Evolutionary conservation across 2,797 vertebrate species (phyloP).

Genomic region (Salarias fasciatus): DNA sequence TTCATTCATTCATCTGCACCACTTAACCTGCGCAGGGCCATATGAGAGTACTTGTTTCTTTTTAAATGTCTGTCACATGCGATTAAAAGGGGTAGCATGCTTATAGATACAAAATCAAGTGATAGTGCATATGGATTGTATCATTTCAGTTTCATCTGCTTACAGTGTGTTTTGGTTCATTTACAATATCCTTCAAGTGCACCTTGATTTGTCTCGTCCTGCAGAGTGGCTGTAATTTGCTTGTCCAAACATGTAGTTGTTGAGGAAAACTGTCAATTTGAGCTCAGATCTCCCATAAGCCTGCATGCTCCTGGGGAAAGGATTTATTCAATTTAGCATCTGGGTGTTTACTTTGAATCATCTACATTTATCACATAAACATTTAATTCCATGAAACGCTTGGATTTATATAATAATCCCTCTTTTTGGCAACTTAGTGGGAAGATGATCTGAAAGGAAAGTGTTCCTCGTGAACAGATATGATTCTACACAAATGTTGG

Average conservation of each 20-base stretch:
- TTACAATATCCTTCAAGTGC: too few species aligned
- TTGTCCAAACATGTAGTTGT: conserved; percentile 33
- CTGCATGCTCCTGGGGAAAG: conserved; percentile 10
- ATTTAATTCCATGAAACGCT: background rate
- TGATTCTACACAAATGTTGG: background rate
- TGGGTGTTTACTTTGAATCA: conserved; percentile 28
- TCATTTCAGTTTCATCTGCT: too few species aligned
- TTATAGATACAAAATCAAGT: too few species aligned
- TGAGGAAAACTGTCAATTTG: conserved; percentile 11
- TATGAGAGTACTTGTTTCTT: too few species aligned
- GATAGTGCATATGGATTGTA: too few species aligned
- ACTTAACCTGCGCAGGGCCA: too few species aligned
- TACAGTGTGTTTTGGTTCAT: too few species aligned
- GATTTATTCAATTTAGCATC: conserved; percentile 30
- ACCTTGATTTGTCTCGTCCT: too few species aligned
- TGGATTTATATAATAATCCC: conserved; percentile 8
- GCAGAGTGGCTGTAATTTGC: conserved; percentile 16
- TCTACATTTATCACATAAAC: conserved; percentile 5
- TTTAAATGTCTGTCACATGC: too few species aligned
- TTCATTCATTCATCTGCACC: too few species aligned
- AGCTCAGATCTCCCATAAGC: background rate
- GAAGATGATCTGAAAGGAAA: background rate
- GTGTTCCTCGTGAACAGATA: background rate
- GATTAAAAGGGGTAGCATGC: too few species aligned
- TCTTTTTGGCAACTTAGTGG: background rate